A percentile compares a stretch with the other conserved stretches of the same genome.
Conservation (phyloP, 2,797 vertebrate genomes). For the Onychomys torridus region DNA sequence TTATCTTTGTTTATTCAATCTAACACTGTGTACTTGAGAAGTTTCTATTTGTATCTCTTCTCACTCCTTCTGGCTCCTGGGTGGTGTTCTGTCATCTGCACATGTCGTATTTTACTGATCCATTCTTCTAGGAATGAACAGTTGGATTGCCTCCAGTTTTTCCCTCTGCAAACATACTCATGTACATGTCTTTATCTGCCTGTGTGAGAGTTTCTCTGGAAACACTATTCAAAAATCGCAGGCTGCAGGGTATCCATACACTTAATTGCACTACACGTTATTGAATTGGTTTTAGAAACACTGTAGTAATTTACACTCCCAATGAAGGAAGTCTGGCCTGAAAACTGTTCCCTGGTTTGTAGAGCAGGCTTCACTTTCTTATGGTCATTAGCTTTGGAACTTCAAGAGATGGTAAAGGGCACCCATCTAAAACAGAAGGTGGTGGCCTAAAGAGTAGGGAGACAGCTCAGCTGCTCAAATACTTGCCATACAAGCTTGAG, state of each 20-base stretch:
- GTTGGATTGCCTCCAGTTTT: constrained; percentile 40
- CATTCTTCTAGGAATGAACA: constrained; percentile 41
- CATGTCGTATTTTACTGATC: constrained; percentile 20
- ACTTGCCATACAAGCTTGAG: background rate
- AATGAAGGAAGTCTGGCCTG: background rate
- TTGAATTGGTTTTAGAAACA: background rate
- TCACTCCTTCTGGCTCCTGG: constrained; percentile 62
- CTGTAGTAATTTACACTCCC: background rate
- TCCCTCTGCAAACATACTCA: background rate
- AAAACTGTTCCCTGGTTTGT: background rate
- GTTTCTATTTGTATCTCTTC: constrained; percentile 54
- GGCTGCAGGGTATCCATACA: background rate
- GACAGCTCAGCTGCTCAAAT: background rate
- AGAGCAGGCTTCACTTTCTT: background rate
- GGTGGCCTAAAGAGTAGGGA: background rate
- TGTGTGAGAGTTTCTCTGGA: constrained; percentile 1
- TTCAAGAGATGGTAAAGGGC: background rate
- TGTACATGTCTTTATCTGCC: background rate
- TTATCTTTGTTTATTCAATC: constrained; percentile 3
- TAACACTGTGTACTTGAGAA: background rate
- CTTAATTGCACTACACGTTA: background rate
- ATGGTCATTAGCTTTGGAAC: background rate
- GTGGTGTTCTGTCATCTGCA: constrained; percentile 34
- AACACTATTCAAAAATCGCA: constrained; percentile 18
- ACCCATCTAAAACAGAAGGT: background rate